These are phyloP conservation scores for Jacana jacana DNA, from an alignment of 2,113 vertebrate genomes.

Conservation along the genomic window DNA sequence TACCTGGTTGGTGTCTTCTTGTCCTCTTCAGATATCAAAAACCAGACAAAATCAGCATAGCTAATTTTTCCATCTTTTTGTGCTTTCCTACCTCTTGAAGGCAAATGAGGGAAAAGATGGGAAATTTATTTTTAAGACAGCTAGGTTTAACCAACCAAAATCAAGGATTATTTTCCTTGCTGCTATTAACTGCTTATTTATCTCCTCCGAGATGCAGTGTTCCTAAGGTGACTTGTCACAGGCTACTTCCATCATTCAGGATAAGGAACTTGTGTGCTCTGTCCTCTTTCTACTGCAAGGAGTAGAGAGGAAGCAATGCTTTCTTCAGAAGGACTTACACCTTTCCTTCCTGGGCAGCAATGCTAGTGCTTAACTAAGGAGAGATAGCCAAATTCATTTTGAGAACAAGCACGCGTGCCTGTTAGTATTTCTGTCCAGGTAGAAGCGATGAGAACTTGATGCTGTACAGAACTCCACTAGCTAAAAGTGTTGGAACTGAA, in stretches of 20 bases:
- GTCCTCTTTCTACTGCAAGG: neutral
- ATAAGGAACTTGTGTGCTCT: neutral
- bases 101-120: neutral
- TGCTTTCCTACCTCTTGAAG: constrained; percentile 78
- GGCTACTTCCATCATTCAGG: neutral
- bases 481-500: neutral
- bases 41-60: constrained; percentile 96
- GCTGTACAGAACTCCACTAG: neutral
- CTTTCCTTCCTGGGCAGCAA: neutral
- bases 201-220: neutral
- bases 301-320: neutral
- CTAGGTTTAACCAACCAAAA: neutral
- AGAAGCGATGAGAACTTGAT: neutral
- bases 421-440: neutral
- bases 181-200: neutral
- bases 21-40: constrained; percentile 96
- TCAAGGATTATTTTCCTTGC: neutral
- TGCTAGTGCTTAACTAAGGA: neutral
- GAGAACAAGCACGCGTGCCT: neutral
- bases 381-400: neutral
- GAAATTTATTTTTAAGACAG: neutral
- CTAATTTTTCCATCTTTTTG: constrained; percentile 85
- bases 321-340: neutral
- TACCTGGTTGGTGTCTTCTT: constrained; percentile 93
- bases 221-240: neutral